Evolutionary conservation across 2,797 vertebrate genomes (phyloP), one percentile per base, ranked within the genome.

Genomic region (Hipposideros larvatus): DNA sequence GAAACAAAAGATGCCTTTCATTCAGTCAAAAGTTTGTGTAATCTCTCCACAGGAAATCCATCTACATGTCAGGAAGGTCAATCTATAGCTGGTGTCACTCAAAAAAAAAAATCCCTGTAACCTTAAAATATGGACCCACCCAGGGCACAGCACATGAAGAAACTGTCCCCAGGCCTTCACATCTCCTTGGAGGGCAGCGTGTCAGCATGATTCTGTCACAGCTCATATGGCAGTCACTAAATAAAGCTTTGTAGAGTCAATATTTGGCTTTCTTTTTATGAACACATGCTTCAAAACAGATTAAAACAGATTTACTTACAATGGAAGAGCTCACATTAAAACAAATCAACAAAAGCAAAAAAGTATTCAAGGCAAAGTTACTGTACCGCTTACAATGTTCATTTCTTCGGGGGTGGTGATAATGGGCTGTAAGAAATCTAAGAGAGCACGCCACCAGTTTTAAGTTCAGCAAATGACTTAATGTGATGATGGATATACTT

Each of bases 51-150:
- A 97, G 96, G 91, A 96, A 91, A 79, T 16, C n/a, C 78, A 88
- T 96, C 95, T 97, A 86, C 85, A 96, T 96, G 87, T 75, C 16
- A 46, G 0, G 96, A 97, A 98, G 96, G 91, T 98, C 94, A 95
- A 95, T 96, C 66, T 97, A 92, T 97, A 96, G 90, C 31, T 7
- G 74, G 28, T 96, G 70, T 97, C 73, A 74, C 55, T 96, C 95
- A 73, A 55, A 65, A 92, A 88, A 87, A 63, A 43, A 0, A 82
- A 87, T 5, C 31, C 5, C 63, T 28, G 0, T 10, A 26, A 92
- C 77, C 91, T 9, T 0, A 87, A 94, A 93, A n/a, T 2, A 1
- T 43, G 1, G 94, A 37, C 68, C 88, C 28, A 55, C 46, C 82
- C 26, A 2, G 93, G 14, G 24, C 1, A 1, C 63, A 18, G 46